Evolutionary conservation across 2,113 vertebrate genomes (phyloP), one percentile per base, ranked within the genome.

Genomic region (Carlito syrichta): DNA sequence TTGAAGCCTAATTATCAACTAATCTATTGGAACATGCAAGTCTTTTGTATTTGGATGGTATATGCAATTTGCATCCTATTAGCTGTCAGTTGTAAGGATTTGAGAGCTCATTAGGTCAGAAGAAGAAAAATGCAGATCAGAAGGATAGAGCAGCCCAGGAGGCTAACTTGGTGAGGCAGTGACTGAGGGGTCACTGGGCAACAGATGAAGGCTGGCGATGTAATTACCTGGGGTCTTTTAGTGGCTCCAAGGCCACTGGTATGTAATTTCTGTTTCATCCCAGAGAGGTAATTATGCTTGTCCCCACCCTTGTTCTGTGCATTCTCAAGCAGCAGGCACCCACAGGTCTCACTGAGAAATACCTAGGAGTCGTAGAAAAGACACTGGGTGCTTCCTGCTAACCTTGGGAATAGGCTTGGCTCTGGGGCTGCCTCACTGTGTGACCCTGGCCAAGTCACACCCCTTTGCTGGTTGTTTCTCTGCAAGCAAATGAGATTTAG

Each of bases 1-100:
- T 97, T 99, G 98, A 98, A 98, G 97, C 97, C 98, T 98, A 98
- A 98, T 98, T 98, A 98, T 96, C 95, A 98, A 54, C 96, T 97
- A 97, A 97, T 97, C 97, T 97, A 96, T 97, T 81, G 96, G 89
- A 98, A 97, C 97, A 97, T 48, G 89, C 63, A 89, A 95, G 74
- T 66, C 88, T 96, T 96, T 97, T 96, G 89, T 97, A 89, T 96
- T 89, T 95, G 86, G 95, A 89, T 58, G 86, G 56, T 90, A 94
- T 95, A 58, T 85, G 69, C 86, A 95, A 96, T 97, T 97, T 98
- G 93, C 91, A 94, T 97, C 96, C 76, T 89, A 95, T 98, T 97
- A 98, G 94, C 86, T 87, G 52, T 86, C 76, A 81, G 86, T 96
- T 93, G 91, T 95, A 94, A 81, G 89, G 45, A 93, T 89, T n/a